phyloP scores from a whole-genome alignment of 23 tunicate species.

The Halocynthia aurantium region DNA sequence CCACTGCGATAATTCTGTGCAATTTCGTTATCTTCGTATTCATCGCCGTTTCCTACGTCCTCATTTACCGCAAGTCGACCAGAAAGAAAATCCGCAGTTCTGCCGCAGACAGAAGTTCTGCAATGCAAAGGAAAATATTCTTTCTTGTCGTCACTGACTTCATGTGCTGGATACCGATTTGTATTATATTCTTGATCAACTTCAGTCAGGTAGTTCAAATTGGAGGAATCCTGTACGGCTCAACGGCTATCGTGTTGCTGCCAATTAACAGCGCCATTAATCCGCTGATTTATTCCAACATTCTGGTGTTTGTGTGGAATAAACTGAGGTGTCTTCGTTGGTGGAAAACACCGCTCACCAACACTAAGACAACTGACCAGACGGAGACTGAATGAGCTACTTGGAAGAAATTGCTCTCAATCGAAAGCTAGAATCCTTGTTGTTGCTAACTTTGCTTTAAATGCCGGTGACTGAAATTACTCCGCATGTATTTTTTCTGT shows the following conservation, averaged over 20 bases:
- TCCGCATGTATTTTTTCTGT: no score
- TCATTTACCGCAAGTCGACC: constrained; percentile 24
- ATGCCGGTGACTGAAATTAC: no score
- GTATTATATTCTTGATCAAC: constrained; percentile 55
- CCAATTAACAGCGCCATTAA: constrained; percentile 82
- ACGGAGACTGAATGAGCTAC: no score
- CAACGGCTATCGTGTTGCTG: constrained; percentile 58
- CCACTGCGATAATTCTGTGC: constrained; percentile 34
- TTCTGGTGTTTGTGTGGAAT: constrained; percentile 21
- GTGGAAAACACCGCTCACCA: no score
- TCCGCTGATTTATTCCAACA: constrained; percentile 66
- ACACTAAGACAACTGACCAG: no score
- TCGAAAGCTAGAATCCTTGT: no score
- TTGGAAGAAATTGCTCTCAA: no score
- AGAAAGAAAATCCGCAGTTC: constrained; percentile 12
- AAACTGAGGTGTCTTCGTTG: background rate
- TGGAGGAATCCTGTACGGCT: constrained; percentile 45
- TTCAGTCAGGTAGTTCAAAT: constrained; percentile 14
- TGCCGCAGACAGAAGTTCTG: constrained; percentile 13
- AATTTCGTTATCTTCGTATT: constrained; percentile 45
- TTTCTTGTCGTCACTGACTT: constrained; percentile 61
- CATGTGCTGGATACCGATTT: constrained; percentile 75
- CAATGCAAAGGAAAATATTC: constrained; percentile 44
- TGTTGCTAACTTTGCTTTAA: no score
- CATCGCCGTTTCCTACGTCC: constrained; percentile 34